Evolutionary conservation across 1,140 invertebrate species (phyloP).

Genomic region (Pseudoatta argentina): DNA sequence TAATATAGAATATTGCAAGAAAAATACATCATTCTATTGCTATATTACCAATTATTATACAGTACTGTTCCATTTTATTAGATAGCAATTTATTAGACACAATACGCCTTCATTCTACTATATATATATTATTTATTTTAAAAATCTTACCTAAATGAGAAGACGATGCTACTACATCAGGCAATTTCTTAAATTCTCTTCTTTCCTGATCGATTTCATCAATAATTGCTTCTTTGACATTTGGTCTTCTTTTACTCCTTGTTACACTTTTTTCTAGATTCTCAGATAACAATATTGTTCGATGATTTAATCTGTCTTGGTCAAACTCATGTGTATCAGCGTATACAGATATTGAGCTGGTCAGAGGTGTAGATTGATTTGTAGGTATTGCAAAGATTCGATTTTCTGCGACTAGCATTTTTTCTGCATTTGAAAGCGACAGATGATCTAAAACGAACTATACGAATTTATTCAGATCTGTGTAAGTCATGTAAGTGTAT

Average conservation of each 20-base stretch:
- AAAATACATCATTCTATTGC: neutral
- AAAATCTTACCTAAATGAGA: slow-evolving; percentile 63
- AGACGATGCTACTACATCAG: slow-evolving; percentile 59
- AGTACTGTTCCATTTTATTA: neutral
- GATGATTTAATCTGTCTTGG: slow-evolving; percentile 29
- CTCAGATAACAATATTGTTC: slow-evolving; percentile 22
- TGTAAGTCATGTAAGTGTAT: neutral
- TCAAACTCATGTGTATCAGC: neutral
- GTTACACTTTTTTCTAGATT: slow-evolving; percentile 49
- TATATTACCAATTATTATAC: neutral
- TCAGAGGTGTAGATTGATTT: slow-evolving; percentile 61
- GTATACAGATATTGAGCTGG: slow-evolving; percentile 60
- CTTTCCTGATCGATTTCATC: slow-evolving; percentile 77
- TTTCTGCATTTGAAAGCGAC: slow-evolving; percentile 87
- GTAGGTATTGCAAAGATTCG: slow-evolving; percentile 75
- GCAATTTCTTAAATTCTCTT: slow-evolving; percentile 67
- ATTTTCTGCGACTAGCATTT: slow-evolving; percentile 81
- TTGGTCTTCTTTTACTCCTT: slow-evolving; percentile 73
- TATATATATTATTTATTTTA: neutral
- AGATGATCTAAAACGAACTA: slow-evolving; percentile 88
- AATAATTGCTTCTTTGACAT: slow-evolving; percentile 81
- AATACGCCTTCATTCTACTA: too few relatives aligned
- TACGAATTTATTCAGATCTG: slow-evolving; percentile 45
- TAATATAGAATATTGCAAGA: slow-evolving; percentile 9
- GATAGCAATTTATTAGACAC: too few relatives aligned